These are phyloP conservation scores for Melanerpes formicivorus DNA, from an alignment of 2,113 vertebrate genomes.

Conservation along the genomic window DNA sequence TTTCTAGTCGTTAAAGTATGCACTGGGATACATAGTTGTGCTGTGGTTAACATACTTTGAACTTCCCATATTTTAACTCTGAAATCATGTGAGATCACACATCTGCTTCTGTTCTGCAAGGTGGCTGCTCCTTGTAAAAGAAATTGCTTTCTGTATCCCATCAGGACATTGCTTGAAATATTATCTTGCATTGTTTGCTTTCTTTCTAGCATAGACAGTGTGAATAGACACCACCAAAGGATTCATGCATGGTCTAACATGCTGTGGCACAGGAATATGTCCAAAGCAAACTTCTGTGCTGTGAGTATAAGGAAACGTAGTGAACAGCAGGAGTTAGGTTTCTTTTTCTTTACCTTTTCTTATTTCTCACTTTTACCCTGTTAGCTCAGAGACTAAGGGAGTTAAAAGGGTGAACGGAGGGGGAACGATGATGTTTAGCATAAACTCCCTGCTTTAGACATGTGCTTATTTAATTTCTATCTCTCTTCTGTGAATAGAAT, in stretches of 20 bases:
- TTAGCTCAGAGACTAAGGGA: background rate
- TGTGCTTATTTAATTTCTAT: background rate
- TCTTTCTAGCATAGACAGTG: background rate
- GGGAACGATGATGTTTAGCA: background rate
- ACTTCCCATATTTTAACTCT: background rate
- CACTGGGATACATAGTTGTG: background rate
- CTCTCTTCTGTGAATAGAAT: background rate
- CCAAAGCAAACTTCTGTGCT: background rate
- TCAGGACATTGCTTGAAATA: background rate
- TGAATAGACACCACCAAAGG: background rate
- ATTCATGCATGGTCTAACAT: background rate
- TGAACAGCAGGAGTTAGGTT: background rate
- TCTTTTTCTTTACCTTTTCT: background rate
- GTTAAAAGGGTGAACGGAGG: background rate
- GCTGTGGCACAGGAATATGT: background rate
- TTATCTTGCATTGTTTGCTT: background rate
- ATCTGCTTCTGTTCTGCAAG: constrained; percentile 26
- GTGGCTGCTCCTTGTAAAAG: background rate
- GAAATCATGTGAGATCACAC: background rate
- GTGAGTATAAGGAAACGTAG: background rate
- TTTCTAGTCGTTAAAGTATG: background rate
- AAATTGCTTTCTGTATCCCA: background rate
- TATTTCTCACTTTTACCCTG: background rate
- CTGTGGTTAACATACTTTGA: background rate
- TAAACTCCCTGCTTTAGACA: background rate